Percentiles rank a stretch among this genome's conserved stretches.
Conservation (phyloP, 2,888 invertebrate species). For the Polyommatus icarus region DNA sequence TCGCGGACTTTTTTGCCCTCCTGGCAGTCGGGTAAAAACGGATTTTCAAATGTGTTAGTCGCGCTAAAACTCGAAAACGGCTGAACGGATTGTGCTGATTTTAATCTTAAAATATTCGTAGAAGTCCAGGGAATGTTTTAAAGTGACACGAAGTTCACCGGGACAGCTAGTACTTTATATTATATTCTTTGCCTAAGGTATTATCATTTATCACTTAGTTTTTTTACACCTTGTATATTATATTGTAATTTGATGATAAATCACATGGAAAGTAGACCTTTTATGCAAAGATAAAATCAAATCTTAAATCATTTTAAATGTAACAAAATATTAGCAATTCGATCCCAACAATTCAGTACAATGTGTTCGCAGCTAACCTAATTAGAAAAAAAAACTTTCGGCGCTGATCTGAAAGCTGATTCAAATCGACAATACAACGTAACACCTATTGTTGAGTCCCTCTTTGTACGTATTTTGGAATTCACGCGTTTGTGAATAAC, state of each 20-base stretch:
- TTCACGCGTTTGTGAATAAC: conserved; percentile 30
- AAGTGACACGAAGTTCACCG: no score
- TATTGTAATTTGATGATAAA: neutral
- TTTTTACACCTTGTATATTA: neutral
- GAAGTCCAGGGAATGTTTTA: no score
- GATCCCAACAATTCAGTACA: neutral
- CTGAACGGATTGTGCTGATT: no score
- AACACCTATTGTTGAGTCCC: conserved; percentile 19
- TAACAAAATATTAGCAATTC: conserved; percentile 3
- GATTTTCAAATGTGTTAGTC: no score
- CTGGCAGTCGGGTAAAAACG: no score
- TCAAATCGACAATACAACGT: conserved; percentile 27
- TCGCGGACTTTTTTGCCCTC: no score
- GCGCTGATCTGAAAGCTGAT: conserved; percentile 13
- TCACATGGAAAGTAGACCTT: neutral
- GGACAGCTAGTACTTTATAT: no score
- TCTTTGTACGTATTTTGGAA: conserved; percentile 22
- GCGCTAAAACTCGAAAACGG: no score
- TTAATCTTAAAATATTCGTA: no score
- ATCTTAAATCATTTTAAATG: neutral
- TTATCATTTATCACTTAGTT: no score
- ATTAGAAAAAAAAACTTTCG: conserved; percentile 29
- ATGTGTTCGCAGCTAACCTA: neutral
- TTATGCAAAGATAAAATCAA: neutral
- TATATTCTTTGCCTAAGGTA: no score